These are phyloP conservation scores for Augochlora pura DNA, from an alignment of 1,140 invertebrate genomes.

Conservation along the genomic window DNA sequence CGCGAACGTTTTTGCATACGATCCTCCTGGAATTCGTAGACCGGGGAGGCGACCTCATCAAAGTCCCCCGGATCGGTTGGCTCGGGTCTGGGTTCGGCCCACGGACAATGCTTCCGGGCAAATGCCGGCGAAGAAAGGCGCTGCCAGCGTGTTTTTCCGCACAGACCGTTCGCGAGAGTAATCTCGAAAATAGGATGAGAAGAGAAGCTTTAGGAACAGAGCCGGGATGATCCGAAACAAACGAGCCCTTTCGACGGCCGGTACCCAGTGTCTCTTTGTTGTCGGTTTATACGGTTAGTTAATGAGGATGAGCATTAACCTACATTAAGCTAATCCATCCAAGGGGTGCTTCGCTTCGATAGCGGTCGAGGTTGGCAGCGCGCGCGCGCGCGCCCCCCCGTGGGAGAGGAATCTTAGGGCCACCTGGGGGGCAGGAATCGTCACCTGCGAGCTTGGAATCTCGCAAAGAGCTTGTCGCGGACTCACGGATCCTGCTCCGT, in stretches of 20 bases:
- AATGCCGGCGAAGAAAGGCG: no score
- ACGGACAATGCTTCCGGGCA: no score
- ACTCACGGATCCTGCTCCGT: background rate
- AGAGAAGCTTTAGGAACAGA: slow-evolving; percentile 22
- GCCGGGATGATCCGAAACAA: slow-evolving; percentile 60
- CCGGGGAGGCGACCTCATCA: background rate
- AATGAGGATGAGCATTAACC: slow-evolving; percentile 73
- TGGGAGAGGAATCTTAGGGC: no score
- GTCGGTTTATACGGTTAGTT: slow-evolving; percentile 68
- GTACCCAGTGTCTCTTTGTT: slow-evolving; percentile 52
- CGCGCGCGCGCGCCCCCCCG: background rate
- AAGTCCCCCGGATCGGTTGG: no score
- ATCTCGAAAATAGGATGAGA: slow-evolving; percentile 19
- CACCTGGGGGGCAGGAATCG: background rate
- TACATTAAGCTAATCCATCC: slow-evolving; percentile 68
- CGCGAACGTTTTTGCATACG: slow-evolving; percentile 25
- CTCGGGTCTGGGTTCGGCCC: no score
- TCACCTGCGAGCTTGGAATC: background rate
- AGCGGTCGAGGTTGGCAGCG: no score
- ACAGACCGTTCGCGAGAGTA: slow-evolving; percentile 1
- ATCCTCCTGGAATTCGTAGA: background rate
- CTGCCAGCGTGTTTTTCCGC: no score
- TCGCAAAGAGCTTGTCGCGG: background rate
- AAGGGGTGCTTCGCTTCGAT: background rate
- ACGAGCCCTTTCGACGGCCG: slow-evolving; percentile 53